A percentile compares a stretch with the other conserved stretches of the same genome.
These are phyloP conservation scores for Otis tarda DNA, from an alignment of 2,113 vertebrate species.

Conservation along the genomic window DNA sequence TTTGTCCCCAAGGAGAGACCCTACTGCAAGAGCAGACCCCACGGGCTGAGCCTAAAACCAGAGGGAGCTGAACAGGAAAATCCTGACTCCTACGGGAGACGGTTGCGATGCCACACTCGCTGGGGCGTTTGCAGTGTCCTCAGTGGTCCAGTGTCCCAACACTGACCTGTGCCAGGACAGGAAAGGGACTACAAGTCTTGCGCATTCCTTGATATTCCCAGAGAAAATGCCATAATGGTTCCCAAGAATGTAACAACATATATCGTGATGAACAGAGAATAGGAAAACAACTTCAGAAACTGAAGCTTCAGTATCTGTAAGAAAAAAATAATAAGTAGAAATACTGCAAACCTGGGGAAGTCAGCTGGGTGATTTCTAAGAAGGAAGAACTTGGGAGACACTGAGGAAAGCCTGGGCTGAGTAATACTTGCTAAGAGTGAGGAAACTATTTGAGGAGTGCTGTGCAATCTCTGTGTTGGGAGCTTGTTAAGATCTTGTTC, in stretches of 20 bases:
- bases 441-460: background rate
- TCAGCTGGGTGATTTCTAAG: background rate
- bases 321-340: background rate
- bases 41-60: background rate
- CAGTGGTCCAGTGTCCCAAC: background rate
- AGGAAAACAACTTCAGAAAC: background rate
- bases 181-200: background rate
- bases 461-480: background rate
- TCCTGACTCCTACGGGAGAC: background rate
- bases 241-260: background rate
- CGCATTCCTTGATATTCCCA: background rate
- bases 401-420: background rate
- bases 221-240: background rate
- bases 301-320: background rate
- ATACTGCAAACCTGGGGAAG: background rate
- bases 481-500: background rate
- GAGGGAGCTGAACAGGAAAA: background rate
- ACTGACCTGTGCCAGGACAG: background rate
- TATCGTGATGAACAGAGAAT: background rate
- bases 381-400: background rate
- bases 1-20: background rate
- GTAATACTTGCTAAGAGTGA: background rate
- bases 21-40: background rate
- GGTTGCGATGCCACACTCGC: accelerated
- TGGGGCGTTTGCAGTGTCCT: background rate